Conservation (phyloP, 1,140 invertebrate genomes). For the Tetragonula clypearis region DNA sequence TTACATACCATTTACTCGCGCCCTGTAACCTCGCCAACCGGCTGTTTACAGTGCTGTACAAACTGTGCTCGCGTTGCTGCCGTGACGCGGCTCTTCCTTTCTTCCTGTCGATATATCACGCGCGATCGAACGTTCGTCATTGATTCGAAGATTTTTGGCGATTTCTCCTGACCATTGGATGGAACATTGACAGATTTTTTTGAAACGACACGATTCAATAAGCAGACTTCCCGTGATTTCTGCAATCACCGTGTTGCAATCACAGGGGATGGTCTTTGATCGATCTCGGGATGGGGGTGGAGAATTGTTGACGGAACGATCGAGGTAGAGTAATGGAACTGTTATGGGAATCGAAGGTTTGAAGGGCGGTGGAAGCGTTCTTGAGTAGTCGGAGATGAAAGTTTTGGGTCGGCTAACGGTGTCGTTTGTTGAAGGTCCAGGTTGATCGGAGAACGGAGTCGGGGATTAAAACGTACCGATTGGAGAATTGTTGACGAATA, state of each 20-base stretch:
- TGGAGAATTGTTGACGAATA: not conserved
- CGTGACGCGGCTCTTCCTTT: conserved; percentile 14
- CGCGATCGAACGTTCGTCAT: conserved; percentile 2
- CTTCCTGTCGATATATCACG: conserved; percentile 6
- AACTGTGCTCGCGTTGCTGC: conserved; percentile 61
- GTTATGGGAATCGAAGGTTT: conserved; percentile 6
- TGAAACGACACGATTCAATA: not conserved
- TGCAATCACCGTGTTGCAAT: not conserved
- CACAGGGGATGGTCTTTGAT: not conserved
- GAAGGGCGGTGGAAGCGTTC: not conserved
- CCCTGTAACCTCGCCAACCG: conserved; percentile 72
- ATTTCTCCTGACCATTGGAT: not conserved
- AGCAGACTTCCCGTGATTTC: not conserved
- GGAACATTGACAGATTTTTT: not conserved
- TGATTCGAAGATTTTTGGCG: not conserved
- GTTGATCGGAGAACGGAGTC: not conserved
- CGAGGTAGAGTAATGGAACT: conserved; percentile 18
- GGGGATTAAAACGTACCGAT: not conserved
- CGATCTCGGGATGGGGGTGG: not conserved
- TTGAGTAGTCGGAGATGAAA: conserved; percentile 9
- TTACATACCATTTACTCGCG: conserved; percentile 82
- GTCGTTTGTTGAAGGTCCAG: not conserved
- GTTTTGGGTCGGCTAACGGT: not conserved
- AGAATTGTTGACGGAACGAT: not conserved
- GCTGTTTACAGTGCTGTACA: conserved; percentile 77